Base-by-base conservation (phyloP, 2,888 invertebrate species). In the Lottia gigantea region DNA sequence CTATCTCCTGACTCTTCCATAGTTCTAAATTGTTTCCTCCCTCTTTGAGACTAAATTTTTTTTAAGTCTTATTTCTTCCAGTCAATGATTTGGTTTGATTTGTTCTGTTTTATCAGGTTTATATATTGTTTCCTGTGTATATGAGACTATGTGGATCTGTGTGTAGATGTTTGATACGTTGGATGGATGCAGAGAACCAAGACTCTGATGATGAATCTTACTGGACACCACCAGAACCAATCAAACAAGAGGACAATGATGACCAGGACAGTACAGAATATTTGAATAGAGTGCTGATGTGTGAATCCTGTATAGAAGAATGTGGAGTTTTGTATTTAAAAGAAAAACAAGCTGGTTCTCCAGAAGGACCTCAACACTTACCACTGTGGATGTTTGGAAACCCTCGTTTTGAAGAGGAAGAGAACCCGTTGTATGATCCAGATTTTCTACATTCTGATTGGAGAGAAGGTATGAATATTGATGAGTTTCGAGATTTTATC, bases 101-200 rank as follows among this genome's bases (percentile, higher is more conserved):
- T 40, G 11, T 40, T 11, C 11, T 40, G 7, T 8, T 40, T 40
- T 40, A 40, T 31, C 76, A 84, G 84, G 83, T 83, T 15, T 82
- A 82, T 71, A 75, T 82, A 62, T 72, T 82, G 61, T 76, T 78
- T 68, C 82, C 83, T 14, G 75, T 84, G 14, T 84, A 78, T 74
- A 73, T 80, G 66, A 76, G 78, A 47, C 83, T 84, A 76, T 83
- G 83, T 23, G 83, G 84, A 16, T 80, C 83, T 3, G 75, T 81
- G 16, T 78, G 80, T 68, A 75, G 78, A 16, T 82, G 82, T 77
- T 71, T 84, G 62, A 71, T 75, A 26, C 73, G 71, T 11, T 84
- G 84, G 84, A 71, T 81, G 65, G 80, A 80, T 23, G 82, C 84
- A 0, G 70, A 70, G 11, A 68, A 67, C 25, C 72, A 78, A 68